Percentiles rank a stretch among this genome's conserved stretches.
phyloP scores from a whole-genome alignment of 2,888 invertebrate species.

The Capitulum mitella region DNA sequence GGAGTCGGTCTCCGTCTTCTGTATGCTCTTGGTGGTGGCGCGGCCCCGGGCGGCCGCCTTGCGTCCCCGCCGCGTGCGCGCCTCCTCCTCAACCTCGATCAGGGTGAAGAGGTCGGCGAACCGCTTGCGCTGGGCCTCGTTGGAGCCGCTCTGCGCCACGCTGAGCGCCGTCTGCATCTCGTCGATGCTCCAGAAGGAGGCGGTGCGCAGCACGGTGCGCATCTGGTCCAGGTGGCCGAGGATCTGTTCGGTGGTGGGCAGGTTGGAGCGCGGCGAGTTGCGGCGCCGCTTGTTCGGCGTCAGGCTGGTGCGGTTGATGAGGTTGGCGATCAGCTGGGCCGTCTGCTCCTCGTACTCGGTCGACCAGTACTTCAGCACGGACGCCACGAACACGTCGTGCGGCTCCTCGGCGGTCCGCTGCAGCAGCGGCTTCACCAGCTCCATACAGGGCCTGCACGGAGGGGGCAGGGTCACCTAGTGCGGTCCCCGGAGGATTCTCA shows the following conservation, averaged over 20 bases:
- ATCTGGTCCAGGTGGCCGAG: constrained; percentile 87
- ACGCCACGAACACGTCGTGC: constrained; percentile 76
- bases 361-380: constrained; percentile 89
- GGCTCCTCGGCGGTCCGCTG: constrained; percentile 50
- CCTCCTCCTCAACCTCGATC: constrained; percentile 36
- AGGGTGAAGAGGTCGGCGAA: constrained; percentile 83
- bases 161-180: constrained; percentile 82
- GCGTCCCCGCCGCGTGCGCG: constrained; percentile 21
- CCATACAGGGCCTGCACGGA: constrained; percentile 63
- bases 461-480: no score
- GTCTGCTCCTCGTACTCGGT: constrained; percentile 81
- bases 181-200: constrained; percentile 69
- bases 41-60: constrained; percentile 14
- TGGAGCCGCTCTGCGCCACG: constrained; percentile 77
- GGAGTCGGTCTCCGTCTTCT: constrained; percentile 7
- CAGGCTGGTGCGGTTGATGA: constrained; percentile 53
- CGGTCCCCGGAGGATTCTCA: no score
- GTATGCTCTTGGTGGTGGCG: constrained; percentile 21
- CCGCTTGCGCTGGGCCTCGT: constrained; percentile 80
- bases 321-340: constrained; percentile 46
- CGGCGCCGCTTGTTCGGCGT: constrained; percentile 89
- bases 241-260: constrained; percentile 58
- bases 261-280: constrained; percentile 28
- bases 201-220: constrained; percentile 54
- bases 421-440: constrained; percentile 74